Base-by-base conservation (phyloP, 2,113 vertebrate species). In the Myotis lucifugus region DNA sequence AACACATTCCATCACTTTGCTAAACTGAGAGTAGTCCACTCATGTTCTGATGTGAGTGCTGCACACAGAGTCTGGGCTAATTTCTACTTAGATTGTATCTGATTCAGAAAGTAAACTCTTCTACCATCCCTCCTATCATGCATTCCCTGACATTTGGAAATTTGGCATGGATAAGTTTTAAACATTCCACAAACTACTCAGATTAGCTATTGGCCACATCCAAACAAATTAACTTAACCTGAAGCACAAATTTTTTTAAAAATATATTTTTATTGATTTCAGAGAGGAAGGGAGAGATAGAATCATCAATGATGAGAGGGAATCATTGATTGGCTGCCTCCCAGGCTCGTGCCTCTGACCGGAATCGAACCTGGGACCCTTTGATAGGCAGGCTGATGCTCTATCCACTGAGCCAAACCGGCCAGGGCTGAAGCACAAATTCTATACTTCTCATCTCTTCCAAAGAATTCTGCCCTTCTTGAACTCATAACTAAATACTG, bases 121-220 rank as follows among this genome's bases (percentile, higher is more conserved):
- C n/a, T 54, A 82, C 25, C 59, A 70, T 86, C 50, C 18, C 11
- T 79, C 25, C 73, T 37, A 10, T 52, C 34, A 46, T 72, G 79
- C 50, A 76, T 90, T 81, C 96, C 98, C 97, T 98, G 99, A 99
- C 99, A 99, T 99, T 98, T 69, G 99, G 99, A 90, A 99, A 99
- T 95, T 98, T 98, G 67, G 92, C 98, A 96, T 98, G 98, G 83
- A 99, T 99, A 18, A 96, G 98, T 98, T 99, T 99, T 95, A 99
- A 98, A 19, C 96, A 98, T 98, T 99, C 99, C 94, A 99, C 99
- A 93, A 99, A 99, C 94, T 99, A 98, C 97, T 99, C 99, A 4
- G 99, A 99, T 97, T 99, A 99, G 77, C 99, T 99, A 0, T 99
- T 99, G 97, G 99, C 99, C 89, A 99, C 98, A 15, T 99, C 99